These are phyloP conservation scores for Macaca nemestrina DNA, from an alignment of 2,113 vertebrate species.

Conservation along the genomic window DNA sequence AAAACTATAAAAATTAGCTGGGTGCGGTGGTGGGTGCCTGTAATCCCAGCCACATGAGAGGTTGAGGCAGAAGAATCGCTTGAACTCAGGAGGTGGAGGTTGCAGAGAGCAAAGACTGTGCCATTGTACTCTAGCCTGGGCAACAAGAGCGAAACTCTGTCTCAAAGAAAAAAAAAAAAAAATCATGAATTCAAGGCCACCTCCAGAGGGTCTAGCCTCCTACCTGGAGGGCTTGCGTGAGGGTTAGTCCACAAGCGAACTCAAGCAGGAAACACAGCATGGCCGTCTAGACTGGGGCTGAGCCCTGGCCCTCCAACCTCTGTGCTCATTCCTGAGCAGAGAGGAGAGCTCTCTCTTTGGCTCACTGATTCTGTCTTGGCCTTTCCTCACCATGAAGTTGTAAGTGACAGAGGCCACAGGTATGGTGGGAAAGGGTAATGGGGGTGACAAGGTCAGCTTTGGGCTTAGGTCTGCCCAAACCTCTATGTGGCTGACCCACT, in stretches of 20 bases:
- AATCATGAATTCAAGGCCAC: no score
- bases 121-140: no score
- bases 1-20: no score
- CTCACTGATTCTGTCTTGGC: not conserved
- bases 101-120: no score
- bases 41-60: no score
- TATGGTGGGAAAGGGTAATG: not conserved
- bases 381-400: not conserved
- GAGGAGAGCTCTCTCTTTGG: not conserved
- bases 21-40: no score
- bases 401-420: not conserved
- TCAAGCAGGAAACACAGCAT: not conserved
- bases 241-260: not conserved
- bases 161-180: no score
- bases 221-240: not conserved
- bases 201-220: not conserved
- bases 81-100: no score
- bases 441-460: not conserved
- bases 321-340: not conserved
- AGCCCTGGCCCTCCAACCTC: not conserved
- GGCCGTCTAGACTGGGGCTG: fast-evolving
- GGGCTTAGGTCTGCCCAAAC: not conserved
- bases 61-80: no score
- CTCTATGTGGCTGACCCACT: fast-evolving
- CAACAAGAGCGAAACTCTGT: no score